Evolutionary conservation across 2,888 invertebrate species (phyloP).

Genomic region (Nomada fabriciana): DNA sequence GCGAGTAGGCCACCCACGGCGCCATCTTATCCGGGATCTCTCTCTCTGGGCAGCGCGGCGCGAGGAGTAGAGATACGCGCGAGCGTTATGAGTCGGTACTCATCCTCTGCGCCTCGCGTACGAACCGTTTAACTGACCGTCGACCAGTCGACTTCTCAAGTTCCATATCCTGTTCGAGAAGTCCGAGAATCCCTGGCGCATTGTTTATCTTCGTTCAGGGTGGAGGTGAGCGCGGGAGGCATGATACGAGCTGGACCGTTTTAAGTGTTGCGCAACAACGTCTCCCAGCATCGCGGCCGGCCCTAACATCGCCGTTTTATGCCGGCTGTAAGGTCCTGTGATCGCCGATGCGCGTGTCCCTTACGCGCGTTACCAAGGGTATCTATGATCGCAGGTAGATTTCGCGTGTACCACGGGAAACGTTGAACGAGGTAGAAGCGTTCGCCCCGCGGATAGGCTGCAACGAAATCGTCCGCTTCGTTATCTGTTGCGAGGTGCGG

Average conservation of each 20-base stretch:
- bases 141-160: conserved; percentile 70
- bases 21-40: conserved; percentile 83
- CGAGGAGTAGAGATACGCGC: conserved; percentile 60
- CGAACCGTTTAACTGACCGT: conserved; percentile 60
- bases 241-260: conserved; percentile 60
- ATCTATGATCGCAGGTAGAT: conserved; percentile 60
- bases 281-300: conserved; percentile 62
- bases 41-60: conserved; percentile 69
- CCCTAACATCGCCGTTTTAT: conserved; percentile 70
- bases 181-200: conserved; percentile 70
- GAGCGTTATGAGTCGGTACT: conserved; percentile 73
- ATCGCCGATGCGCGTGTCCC: conserved; percentile 62
- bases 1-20: conserved; percentile 82
- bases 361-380: conserved; percentile 46
- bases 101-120: conserved; percentile 62
- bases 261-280: conserved; percentile 73
- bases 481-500: neutral
- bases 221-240: conserved; percentile 38
- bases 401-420: conserved; percentile 30
- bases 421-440: conserved; percentile 52
- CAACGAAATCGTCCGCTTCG: conserved; percentile 32
- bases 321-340: conserved; percentile 69
- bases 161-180: conserved; percentile 82
- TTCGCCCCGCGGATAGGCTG: conserved; percentile 42
- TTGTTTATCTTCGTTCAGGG: conserved; percentile 74